Conservation (phyloP, 2,113 vertebrate species). For the Pongo abelii region DNA sequence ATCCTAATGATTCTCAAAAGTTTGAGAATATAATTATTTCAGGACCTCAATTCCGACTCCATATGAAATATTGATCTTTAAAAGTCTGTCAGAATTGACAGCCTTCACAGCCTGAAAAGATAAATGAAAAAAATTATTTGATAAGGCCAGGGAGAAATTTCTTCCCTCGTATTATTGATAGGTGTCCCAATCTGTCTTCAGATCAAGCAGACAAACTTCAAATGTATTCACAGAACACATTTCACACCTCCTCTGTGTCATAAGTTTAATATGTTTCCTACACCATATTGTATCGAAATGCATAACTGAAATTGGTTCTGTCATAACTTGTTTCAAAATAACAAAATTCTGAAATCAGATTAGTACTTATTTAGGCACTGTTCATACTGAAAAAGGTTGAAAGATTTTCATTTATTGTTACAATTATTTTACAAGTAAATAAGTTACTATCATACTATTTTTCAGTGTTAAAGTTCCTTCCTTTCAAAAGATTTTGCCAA, state of each 20-base stretch:
- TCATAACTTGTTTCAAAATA: conserved; percentile 43
- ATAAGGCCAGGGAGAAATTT: conserved; percentile 18
- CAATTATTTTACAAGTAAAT: neutral
- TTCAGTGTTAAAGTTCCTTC: neutral
- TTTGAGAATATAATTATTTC: neutral
- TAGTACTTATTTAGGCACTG: neutral
- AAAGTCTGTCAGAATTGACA: conserved; percentile 33
- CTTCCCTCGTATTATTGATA: conserved; percentile 50
- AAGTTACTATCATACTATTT: neutral
- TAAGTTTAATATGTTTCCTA: conserved; percentile 63
- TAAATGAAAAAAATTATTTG: conserved; percentile 42
- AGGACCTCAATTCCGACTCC: neutral
- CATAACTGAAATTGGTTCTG: conserved; percentile 41
- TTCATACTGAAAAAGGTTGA: neutral
- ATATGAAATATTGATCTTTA: conserved; percentile 32
- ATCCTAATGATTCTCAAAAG: neutral
- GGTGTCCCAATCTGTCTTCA: conserved; percentile 70
- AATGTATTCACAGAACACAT: conserved; percentile 68
- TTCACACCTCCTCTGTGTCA: conserved; percentile 72
- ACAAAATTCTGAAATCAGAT: conserved; percentile 53
- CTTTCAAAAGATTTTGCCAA: neutral
- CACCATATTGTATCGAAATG: conserved; percentile 19
- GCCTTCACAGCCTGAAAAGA: neutral
- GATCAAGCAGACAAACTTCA: conserved; percentile 59
- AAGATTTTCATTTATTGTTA: neutral